phyloP scores from a whole-genome alignment of 2,113 vertebrate species.

The Platichthys stellatus region DNA sequence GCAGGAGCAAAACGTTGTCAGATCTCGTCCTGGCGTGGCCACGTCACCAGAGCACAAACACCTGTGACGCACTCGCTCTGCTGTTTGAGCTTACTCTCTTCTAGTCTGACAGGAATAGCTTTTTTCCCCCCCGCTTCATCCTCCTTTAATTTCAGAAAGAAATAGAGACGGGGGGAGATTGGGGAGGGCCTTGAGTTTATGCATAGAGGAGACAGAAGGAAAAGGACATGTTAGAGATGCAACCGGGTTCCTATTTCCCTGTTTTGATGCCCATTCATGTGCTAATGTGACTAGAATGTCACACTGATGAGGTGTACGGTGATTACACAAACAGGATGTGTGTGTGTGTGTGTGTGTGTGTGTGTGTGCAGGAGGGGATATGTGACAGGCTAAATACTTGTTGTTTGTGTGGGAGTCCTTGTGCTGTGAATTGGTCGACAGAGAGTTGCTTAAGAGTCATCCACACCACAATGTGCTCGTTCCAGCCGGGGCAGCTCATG shows the following conservation, averaged over 20 bases:
- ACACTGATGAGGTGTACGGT: slow-evolving; percentile 22
- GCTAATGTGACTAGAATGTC: slow-evolving; percentile 50
- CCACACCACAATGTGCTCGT: too few relatives aligned
- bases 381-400: neutral
- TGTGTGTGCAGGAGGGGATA: neutral
- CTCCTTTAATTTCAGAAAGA: slow-evolving; percentile 41
- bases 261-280: slow-evolving; percentile 63
- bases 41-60: slow-evolving; percentile 44
- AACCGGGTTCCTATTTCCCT: slow-evolving; percentile 41
- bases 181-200: slow-evolving; percentile 25
- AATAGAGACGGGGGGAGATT: neutral
- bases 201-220: slow-evolving; percentile 15
- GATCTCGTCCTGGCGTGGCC: slow-evolving; percentile 26
- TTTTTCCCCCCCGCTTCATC: slow-evolving; percentile 14
- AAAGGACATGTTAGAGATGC: slow-evolving; percentile 32
- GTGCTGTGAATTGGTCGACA: neutral
- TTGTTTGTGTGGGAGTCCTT: slow-evolving; percentile 9
- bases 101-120: slow-evolving; percentile 34
- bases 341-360: neutral
- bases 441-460: too few relatives aligned
- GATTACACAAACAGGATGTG: slow-evolving; percentile 44
- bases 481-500: too few relatives aligned
- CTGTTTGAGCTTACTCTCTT: neutral
- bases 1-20: slow-evolving; percentile 25
- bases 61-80: slow-evolving; percentile 53